These are phyloP conservation scores for Polypedilum pembai DNA, from an alignment of 1,140 invertebrate species.

Conservation along the genomic window DNA sequence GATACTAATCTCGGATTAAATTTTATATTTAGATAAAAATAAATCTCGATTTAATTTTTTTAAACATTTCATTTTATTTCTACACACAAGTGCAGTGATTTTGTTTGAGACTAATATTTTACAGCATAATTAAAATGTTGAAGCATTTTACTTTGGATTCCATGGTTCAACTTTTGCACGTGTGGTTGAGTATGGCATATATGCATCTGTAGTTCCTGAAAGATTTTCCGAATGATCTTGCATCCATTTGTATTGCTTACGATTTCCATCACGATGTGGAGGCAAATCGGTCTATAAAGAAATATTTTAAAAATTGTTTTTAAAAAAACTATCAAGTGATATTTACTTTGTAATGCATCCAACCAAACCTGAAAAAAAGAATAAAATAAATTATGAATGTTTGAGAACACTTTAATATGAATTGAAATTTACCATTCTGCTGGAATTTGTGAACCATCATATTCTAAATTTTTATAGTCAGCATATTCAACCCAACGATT, in stretches of 20 bases:
- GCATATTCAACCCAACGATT: slow-evolving; percentile 93
- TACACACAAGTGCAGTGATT: neutral
- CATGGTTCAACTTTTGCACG: slow-evolving; percentile 76
- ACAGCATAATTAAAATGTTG: no score
- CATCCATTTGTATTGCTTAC: slow-evolving; percentile 82
- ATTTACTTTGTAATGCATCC: slow-evolving; percentile 67
- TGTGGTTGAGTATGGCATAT: slow-evolving; percentile 85
- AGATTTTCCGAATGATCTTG: slow-evolving; percentile 72
- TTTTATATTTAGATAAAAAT: no score
- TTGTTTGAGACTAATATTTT: no score
- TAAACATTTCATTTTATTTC: neutral
- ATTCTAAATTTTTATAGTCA: slow-evolving; percentile 65
- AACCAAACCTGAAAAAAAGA: slow-evolving; percentile 49
- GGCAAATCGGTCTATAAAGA: slow-evolving; percentile 44
- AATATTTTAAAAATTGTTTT: slow-evolving; percentile 29
- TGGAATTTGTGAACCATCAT: slow-evolving; percentile 89
- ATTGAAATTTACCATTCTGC: slow-evolving; percentile 62
- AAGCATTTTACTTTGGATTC: slow-evolving; percentile 50
- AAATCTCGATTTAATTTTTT: no score
- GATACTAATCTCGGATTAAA: no score
- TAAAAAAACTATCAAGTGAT: neutral
- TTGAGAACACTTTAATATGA: neutral
- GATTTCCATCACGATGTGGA: slow-evolving; percentile 55
- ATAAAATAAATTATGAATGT: neutral
- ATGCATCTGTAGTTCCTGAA: slow-evolving; percentile 68